Evolutionary conservation across 2,797 vertebrate genomes (phyloP), one percentile per base, ranked within the genome.

Genomic region (Sciurus vulgaris): DNA sequence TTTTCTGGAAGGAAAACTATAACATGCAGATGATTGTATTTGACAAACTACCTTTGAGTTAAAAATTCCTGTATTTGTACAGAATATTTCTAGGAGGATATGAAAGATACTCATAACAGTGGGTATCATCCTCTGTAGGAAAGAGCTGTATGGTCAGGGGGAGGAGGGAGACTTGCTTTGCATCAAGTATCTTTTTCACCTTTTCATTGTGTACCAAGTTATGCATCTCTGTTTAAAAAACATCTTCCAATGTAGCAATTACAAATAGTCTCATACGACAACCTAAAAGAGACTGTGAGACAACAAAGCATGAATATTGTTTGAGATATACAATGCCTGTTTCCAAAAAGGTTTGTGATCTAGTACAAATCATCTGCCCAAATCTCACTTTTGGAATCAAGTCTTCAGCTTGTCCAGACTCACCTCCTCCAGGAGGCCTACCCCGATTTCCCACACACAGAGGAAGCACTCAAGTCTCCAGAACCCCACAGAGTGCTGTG

Each of bases 1-100:
- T 76, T 91, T 70, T 79, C 51, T 47, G 38, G 33, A 87, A 91
- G 38, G 24, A 81, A 92, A 96, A 78, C 28, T 26, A 15, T 70
- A 86, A 70, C 28, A 72, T 81, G 67, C n/a, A 82, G 35, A 92
- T 65, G 12, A 70, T 11, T 76, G 20, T 65, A 18, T 91, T 30
- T 91, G 51, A 76, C 33, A 96, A 14, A 63, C 26, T 67, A 72
- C 24, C 22, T 88, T 89, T 63, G 18, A 7, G 30, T 72, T 70
- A 86, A 56, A 73, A 24, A 35, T 15, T 5, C 30, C n/a, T 74
- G 10, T n/a, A 54, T 47, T 38, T 51, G 22, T 56, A 47, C 0
- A 77, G 35, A 72, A 13, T 47, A 33, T 65, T 93, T 91, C 73
- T 47, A 26, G 26, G 61, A 76, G 69, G 49, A 59, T 22, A n/a